phyloP scores from a whole-genome alignment of 1,140 invertebrate species.

The Wiebesia pumilae region DNA sequence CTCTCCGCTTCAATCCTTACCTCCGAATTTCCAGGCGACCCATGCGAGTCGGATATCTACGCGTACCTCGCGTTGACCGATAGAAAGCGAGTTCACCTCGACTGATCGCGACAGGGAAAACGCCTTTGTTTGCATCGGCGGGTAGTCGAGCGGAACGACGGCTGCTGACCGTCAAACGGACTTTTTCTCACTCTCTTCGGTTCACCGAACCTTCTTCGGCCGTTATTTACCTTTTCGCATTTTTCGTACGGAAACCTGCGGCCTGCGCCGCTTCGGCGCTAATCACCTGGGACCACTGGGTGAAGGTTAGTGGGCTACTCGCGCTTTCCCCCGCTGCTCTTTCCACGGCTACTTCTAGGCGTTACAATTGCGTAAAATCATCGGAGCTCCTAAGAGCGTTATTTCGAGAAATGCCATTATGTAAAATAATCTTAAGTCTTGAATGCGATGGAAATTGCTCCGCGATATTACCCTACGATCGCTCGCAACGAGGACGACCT shows the following conservation, averaged over 20 bases:
- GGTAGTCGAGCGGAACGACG: background rate
- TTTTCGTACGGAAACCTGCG: background rate
- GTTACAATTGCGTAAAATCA: background rate
- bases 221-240: background rate
- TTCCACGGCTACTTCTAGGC: too few species aligned
- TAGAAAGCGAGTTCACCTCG: background rate
- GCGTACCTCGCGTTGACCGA: background rate
- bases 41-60: background rate
- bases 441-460: too few species aligned
- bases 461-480: too few species aligned
- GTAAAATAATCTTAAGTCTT: too few species aligned
- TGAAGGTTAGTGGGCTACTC: background rate
- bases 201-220: background rate
- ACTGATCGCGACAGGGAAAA: conserved; percentile 13
- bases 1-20: too few species aligned
- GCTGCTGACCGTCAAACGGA: background rate
- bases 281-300: background rate
- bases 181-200: conserved; percentile 1
- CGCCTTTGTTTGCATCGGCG: conserved; percentile 42
- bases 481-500: too few species aligned
- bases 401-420: background rate
- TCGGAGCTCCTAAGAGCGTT: background rate
- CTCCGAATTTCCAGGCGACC: conserved; percentile 23
- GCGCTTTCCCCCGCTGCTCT: background rate
- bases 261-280: background rate